A percentile compares a stretch with the other conserved stretches of the same genome.
phyloP scores from a whole-genome alignment of 2,888 invertebrate species.

The Sceliomorpha sp. region DNA sequence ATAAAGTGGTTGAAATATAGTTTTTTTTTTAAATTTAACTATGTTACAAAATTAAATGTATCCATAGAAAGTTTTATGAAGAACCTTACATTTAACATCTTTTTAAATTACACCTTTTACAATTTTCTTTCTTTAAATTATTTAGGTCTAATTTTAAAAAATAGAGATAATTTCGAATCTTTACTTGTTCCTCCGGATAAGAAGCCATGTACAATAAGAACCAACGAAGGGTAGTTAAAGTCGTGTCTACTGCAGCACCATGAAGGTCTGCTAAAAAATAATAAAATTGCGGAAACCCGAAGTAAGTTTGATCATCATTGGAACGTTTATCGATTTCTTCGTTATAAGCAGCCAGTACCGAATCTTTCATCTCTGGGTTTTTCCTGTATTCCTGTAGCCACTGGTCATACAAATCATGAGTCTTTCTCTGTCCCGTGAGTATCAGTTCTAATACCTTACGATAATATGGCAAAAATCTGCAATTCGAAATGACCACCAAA shows the following conservation, averaged over 20 bases:
- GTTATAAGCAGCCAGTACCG: constrained; percentile 85
- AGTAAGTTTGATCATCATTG: constrained; percentile 80
- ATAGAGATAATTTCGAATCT: too few species aligned
- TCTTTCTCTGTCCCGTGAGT: constrained; percentile 86
- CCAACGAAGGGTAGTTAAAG: constrained; percentile 90
- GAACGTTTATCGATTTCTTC: constrained; percentile 82
- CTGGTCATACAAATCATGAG: constrained; percentile 86
- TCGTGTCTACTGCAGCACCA: constrained; percentile 93
- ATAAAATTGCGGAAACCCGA: constrained; percentile 86
- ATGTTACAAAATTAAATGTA: too few species aligned
- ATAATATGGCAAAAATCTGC: constrained; percentile 85
- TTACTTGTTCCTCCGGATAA: constrained; percentile 85
- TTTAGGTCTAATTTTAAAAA: too few species aligned
- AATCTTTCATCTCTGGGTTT: constrained; percentile 63
- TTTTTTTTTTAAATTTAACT: too few species aligned
- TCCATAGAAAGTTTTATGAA: too few species aligned
- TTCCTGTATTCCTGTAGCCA: constrained; percentile 83
- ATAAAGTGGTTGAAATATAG: too few species aligned
- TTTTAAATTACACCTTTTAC: too few species aligned
- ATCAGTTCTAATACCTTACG: constrained; percentile 85
- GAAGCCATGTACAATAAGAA: constrained; percentile 88
- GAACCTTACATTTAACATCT: too few species aligned
- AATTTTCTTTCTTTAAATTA: too few species aligned
- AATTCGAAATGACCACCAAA: constrained; percentile 60
- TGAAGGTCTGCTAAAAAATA: constrained; percentile 91